Base-by-base conservation (phyloP, 2,797 vertebrate species). In the Halcyon leucocephala region DNA sequence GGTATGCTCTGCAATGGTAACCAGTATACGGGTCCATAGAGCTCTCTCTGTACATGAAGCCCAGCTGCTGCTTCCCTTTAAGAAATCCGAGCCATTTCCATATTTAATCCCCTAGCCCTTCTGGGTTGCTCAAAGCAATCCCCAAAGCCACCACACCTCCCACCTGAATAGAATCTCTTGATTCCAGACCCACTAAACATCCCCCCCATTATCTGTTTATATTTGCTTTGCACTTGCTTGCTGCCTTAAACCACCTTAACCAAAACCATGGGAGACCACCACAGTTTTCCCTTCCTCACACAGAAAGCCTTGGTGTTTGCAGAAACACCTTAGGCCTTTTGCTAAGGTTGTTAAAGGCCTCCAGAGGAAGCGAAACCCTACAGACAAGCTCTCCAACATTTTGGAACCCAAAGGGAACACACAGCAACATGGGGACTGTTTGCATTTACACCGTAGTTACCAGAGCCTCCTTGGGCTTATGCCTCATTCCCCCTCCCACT, bases 391-490 rank as follows among this genome's bases (percentile, higher is more conserved):
- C 83, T 84, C 91, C 66, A 84, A 72, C 81, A 31, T 76, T 96
- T n/a, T 93, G 90, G 89, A 94, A 93, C 83, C n/a, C 86, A 81
- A 77, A 92, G 57, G 74, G 67, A 93, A 55, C 41, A 5, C 78
- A 54, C 51, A 90, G 86, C 92, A 95, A 80, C 86, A 10, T 1
- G 20, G 52, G n/a, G 12, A 58, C 91, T 94, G 74, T 87, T 91
- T 96, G 86, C 90, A 76, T 95, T 95, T 92, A 84, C 49, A 4
- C 11, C 9, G 74, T 65, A 84, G 90, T 69, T 90, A 90, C 72
- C 4, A 18, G 55, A 96, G 79, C 55, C 84, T 94, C 90, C n/a
- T 29, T 14, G 37, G 90, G 89, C 92, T 87, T 95, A 85, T 86
- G 39, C 66, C 66, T 46, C 42, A 39, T 6, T 35, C 31, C 82